Conservation (phyloP, 2,888 invertebrate species). For the Ypsolopha sequella region DNA sequence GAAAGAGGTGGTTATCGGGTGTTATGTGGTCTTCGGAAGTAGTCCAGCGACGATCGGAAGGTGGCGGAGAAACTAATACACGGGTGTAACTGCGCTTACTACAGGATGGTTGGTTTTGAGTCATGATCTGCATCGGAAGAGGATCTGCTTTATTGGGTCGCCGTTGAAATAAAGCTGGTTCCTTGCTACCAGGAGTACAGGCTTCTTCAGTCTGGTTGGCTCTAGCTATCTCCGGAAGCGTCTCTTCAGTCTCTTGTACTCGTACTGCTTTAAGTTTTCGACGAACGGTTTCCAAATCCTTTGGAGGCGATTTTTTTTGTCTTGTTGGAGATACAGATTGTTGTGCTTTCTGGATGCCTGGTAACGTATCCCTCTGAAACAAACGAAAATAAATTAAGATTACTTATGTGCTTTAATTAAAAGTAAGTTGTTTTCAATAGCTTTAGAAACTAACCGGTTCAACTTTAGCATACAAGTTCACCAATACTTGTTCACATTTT, state of each 20-base stretch:
- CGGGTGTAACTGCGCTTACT: slow-evolving; percentile 43
- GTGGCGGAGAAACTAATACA: slow-evolving; percentile 43
- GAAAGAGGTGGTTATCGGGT: slow-evolving; percentile 33
- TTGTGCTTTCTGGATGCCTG: slow-evolving; percentile 13
- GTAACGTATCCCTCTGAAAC: slow-evolving; percentile 40
- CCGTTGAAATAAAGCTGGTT: slow-evolving; percentile 55
- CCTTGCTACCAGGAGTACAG: slow-evolving; percentile 46
- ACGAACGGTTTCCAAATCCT: slow-evolving; percentile 35
- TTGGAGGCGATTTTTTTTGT: too few relatives aligned
- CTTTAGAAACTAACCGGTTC: slow-evolving; percentile 57
- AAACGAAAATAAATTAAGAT: slow-evolving; percentile 4
- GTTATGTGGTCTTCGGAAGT: not conserved
- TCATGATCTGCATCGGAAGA: not conserved
- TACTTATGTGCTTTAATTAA: not conserved
- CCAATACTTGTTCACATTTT: slow-evolving; percentile 77
- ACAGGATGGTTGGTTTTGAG: not conserved
- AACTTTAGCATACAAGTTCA: slow-evolving; percentile 75
- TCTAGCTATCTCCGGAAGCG: slow-evolving; percentile 48
- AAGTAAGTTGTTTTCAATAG: slow-evolving; percentile 4
- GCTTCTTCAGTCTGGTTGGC: slow-evolving; percentile 38
- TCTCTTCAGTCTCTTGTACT: slow-evolving; percentile 23
- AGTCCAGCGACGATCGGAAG: slow-evolving; percentile 17
- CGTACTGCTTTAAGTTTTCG: slow-evolving; percentile 42
- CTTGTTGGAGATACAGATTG: slow-evolving; percentile 13
- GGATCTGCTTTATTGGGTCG: slow-evolving; percentile 33